phyloP scores from a whole-genome alignment of 2,797 vertebrate species.

The Varecia variegata region DNA sequence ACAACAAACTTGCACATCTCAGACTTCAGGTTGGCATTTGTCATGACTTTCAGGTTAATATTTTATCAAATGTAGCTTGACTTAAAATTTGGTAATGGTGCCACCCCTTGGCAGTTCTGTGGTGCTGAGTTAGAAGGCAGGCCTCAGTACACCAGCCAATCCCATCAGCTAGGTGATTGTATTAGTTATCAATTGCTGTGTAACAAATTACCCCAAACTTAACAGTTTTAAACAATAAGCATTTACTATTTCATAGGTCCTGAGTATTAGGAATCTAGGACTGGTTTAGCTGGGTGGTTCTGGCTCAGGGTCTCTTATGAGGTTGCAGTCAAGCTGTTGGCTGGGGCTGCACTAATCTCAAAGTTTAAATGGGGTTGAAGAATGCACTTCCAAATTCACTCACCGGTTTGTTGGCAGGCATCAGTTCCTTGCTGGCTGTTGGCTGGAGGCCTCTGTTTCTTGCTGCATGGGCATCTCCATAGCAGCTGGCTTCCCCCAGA shows the following conservation, averaged over 20 bases:
- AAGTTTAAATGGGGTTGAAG: neutral
- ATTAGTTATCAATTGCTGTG: neutral
- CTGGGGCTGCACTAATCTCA: neutral
- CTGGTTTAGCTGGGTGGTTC: neutral
- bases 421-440: neutral
- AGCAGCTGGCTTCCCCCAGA: neutral
- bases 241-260: neutral
- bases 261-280: neutral
- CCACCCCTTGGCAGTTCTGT: neutral
- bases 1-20: neutral
- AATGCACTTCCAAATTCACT: neutral
- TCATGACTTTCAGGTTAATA: neutral
- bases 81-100: neutral
- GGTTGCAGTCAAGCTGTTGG: neutral
- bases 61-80: neutral
- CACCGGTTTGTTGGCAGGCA: too few species aligned
- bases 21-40: neutral
- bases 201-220: neutral
- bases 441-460: neutral
- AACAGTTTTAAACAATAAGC: neutral
- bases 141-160: neutral
- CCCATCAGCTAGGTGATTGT: neutral
- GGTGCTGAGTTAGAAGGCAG: neutral
- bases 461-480: neutral
- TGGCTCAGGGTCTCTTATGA: neutral